Percentiles rank a stretch among this genome's conserved stretches.
phyloP scores from a whole-genome alignment of 1,140 invertebrate genomes.

The Aphidius gifuensis region DNA sequence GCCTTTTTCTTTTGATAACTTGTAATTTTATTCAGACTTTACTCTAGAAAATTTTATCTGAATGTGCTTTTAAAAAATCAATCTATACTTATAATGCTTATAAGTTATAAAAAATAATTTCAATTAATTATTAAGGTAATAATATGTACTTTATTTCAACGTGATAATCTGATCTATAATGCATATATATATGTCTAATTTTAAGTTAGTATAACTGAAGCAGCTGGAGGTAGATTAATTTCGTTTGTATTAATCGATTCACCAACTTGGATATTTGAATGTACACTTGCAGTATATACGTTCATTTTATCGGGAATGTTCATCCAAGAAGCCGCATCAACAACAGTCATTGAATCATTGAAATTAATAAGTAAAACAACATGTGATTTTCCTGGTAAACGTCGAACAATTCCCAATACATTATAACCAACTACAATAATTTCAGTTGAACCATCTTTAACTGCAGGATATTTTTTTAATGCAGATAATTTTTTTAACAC shows the following conservation, averaged over 20 bases:
- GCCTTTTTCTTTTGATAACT: no score
- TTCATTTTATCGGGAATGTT: constrained; percentile 28
- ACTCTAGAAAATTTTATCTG: no score
- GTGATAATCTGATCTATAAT: no score
- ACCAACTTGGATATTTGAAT: constrained; percentile 14
- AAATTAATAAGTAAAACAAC: constrained; percentile 34
- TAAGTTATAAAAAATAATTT: no score
- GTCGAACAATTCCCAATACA: constrained; percentile 41
- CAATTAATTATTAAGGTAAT: no score
- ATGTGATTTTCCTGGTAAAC: background rate
- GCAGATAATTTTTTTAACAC: constrained; percentile 71
- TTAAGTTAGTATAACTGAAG: constrained; percentile 26
- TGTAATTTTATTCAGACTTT: no score
- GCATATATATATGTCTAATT: constrained; percentile 2
- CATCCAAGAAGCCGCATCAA: constrained; percentile 26
- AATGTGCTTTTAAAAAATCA: no score
- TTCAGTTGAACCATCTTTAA: constrained; percentile 46
- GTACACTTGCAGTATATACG: constrained; percentile 25
- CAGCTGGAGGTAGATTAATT: constrained; percentile 24
- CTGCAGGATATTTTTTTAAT: constrained; percentile 69
- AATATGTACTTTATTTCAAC: no score
- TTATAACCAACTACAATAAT: constrained; percentile 39
- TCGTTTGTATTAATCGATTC: background rate
- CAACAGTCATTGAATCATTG: constrained; percentile 8
- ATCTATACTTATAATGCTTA: no score